phyloP scores from a whole-genome alignment of 2,888 invertebrate genomes.

The Drosophila anomalata region DNA sequence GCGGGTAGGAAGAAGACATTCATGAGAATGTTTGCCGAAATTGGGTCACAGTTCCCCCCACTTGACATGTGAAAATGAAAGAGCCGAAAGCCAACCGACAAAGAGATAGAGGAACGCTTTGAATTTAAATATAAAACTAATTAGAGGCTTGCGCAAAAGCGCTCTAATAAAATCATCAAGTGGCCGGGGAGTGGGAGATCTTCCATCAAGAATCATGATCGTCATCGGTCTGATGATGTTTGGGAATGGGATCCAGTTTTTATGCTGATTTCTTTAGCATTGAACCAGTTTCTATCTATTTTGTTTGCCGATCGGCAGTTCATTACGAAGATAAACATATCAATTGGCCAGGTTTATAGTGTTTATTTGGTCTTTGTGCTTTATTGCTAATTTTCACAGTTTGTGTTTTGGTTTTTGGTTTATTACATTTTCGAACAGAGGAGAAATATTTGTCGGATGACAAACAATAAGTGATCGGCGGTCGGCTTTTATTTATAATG shows the following conservation, averaged over 20 bases:
- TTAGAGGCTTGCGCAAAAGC: conserved; percentile 57
- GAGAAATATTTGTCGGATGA: conserved; percentile 26
- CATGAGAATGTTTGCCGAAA: conserved; percentile 44
- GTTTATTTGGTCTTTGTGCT: conserved; percentile 35
- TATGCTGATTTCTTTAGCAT: conserved; percentile 45
- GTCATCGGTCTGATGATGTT: conserved; percentile 23
- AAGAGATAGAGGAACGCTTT: conserved; percentile 6
- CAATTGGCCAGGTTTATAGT: conserved; percentile 45
- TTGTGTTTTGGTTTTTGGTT: conserved; percentile 32
- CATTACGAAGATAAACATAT: conserved; percentile 33
- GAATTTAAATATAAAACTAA: conserved; percentile 57
- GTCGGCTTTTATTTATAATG: conserved; percentile 28
- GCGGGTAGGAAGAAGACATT: conserved; percentile 29
- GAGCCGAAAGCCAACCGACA: conserved; percentile 9
- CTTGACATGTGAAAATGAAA: conserved; percentile 55
- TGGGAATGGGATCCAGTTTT: conserved; percentile 21
- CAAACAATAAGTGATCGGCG: conserved; percentile 23
- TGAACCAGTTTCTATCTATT: conserved; percentile 20
- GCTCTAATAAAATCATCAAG: conserved; percentile 69
- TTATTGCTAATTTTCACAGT: conserved; percentile 61
- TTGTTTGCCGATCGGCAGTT: conserved; percentile 3
- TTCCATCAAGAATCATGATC: conserved; percentile 32
- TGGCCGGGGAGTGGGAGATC: conserved; percentile 39
- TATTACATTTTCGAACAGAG: conserved; percentile 21
- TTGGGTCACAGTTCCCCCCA: conserved; percentile 60